Base-by-base conservation (phyloP, 2,113 vertebrate species). In the Myxocyprinus asiaticus region DNA sequence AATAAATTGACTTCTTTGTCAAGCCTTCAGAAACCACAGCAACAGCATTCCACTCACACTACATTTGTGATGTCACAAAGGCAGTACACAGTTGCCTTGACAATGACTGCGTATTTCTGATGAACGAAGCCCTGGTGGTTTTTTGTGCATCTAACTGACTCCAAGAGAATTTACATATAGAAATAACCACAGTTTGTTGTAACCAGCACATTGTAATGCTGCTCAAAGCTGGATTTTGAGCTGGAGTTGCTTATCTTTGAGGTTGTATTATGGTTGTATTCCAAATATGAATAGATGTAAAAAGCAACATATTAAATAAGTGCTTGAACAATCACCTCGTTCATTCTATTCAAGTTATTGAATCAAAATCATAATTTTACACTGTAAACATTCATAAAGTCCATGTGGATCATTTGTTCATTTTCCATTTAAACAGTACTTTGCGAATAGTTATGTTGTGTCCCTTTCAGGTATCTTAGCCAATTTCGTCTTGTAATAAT, bases 11-110 rank as follows among this genome's bases (percentile, higher is more conserved):
- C 22, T 33, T 33, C 22, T 33, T 33, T 3, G 22, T 33, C 1
- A 33, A 33, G 22, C 55, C 59, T 75, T 63, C 65, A 68, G 79
- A 84, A 84, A 84, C 83, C 83, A 84, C 79, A 66, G 83, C 83
- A 84, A 84, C 83, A 76, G 70, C 56, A 56, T 33, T 77, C 58
- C 33, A 53, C 45, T 66, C 58, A 22, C 76, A 14, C 50, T 81
- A 63, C 12, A 10, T 22, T 56, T 78, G 65, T 84, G 82, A 84
- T 77, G 80, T 81, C 79, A 84, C 66, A 47, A 68, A 81, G 59
- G 71, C 44, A 10, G 79, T 80, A 81, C 59, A 67, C 70, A 55
- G 83, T 84, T 80, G 69, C 83, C 71, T 15, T 65, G 79, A 79
- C 73, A 79, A 84, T 73, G 11, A 70, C 71, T 76, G 70, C 53